phyloP scores from a whole-genome alignment of 2,888 invertebrate species.

The Drosophila limbata region DNA sequence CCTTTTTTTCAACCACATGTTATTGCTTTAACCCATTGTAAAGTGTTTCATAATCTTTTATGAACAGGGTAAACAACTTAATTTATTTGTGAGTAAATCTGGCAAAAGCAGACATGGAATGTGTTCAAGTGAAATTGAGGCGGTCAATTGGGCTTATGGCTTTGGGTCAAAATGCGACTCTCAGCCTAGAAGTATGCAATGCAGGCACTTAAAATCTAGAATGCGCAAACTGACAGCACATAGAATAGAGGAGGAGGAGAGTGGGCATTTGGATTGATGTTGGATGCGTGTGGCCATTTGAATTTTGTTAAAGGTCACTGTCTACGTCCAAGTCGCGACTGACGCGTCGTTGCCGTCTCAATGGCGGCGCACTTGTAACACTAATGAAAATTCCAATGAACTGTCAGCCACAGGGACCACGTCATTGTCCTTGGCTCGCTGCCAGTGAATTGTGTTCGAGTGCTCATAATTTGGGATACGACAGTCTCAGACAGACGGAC shows the following conservation, averaged over 20 bases:
- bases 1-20: background rate
- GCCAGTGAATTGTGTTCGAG: slow-evolving; percentile 72
- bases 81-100: slow-evolving; percentile 15
- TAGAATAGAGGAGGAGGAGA: background rate
- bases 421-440: slow-evolving; percentile 67
- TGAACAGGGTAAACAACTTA: background rate
- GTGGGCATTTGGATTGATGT: slow-evolving; percentile 13
- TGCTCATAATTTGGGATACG: slow-evolving; percentile 70
- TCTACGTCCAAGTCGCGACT: slow-evolving; percentile 32
- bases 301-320: slow-evolving; percentile 58
- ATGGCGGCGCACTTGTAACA: slow-evolving; percentile 75
- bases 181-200: slow-evolving; percentile 41
- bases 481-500: slow-evolving; percentile 8
- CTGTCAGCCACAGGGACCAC: slow-evolving; percentile 64
- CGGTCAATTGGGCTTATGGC: background rate
- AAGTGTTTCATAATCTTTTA: slow-evolving; percentile 10
- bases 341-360: slow-evolving; percentile 61
- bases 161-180: slow-evolving; percentile 4
- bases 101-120: background rate
- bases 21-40: background rate
- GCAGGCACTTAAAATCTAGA: slow-evolving; percentile 26
- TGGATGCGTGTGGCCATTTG: slow-evolving; percentile 52
- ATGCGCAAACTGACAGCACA: slow-evolving; percentile 9
- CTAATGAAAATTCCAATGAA: slow-evolving; percentile 78
- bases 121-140: slow-evolving; percentile 2